phyloP scores from a whole-genome alignment of 2,888 invertebrate genomes.

The Adineta ricciae region DNA sequence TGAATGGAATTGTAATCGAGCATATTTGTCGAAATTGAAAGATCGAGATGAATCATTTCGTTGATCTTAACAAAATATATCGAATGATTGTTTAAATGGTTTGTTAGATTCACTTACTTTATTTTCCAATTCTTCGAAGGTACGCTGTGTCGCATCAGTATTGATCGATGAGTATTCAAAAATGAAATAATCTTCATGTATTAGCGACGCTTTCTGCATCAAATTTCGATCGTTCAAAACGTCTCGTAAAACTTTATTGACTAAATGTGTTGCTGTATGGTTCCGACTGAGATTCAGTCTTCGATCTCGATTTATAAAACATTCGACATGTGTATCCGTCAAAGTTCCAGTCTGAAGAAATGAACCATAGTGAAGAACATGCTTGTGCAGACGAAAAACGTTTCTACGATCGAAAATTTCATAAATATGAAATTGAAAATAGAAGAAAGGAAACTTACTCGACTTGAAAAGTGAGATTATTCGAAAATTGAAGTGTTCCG shows the following conservation, averaged over 20 bases:
- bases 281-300: constrained; percentile 25
- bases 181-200: constrained; percentile 21
- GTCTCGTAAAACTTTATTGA: constrained; percentile 24
- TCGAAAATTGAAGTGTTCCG: background rate
- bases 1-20: background rate
- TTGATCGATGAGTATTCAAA: constrained; percentile 31
- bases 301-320: background rate
- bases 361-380: constrained; percentile 24
- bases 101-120: background rate
- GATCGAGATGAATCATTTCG: background rate
- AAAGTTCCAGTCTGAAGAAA: background rate
- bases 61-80: background rate
- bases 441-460: background rate
- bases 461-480: background rate
- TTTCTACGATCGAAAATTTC: background rate
- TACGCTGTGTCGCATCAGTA: background rate
- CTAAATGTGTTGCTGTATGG: constrained; percentile 28
- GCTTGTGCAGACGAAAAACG: constrained; percentile 20
- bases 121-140: constrained; percentile 27
- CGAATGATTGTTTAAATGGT: no score
- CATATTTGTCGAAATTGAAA: background rate
- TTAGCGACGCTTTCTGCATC: constrained; percentile 24
- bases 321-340: background rate
- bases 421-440: no score
- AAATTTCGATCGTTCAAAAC: constrained; percentile 20